Base-by-base conservation (phyloP, 2,797 vertebrate genomes). In the Spheniscus humboldti region DNA sequence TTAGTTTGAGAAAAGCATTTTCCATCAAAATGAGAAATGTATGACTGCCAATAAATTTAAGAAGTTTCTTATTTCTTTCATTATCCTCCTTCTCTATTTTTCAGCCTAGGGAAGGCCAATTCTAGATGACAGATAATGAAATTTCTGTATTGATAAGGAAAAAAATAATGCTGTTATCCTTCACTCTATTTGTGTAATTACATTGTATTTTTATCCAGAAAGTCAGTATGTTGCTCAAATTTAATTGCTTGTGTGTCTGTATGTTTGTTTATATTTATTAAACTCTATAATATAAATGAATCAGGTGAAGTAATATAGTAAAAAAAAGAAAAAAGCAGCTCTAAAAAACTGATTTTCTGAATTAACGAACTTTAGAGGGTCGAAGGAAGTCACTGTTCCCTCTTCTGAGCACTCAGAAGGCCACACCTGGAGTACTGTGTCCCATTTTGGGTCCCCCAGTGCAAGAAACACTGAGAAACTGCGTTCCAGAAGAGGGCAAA, bases 21-120 rank as follows among this genome's bases (percentile, higher is more conserved):
- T 90, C 53, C 27, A 89, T 89, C 86, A 95, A 88, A 94, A 92
- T 60, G 27, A 91, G 79, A 92, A 97, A 86, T 43, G 9, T 37
- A 37, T 76, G 27, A 57, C 30, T 90, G 74, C 6, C 73, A 90
- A 92, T 80, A 83, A 92, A 80, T 80, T 68, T 66, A 67, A 82
- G 43, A 69, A 67, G 45, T 53, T 77, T 78, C 59, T 88, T 84
- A 64, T 84, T 92, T 87, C 43, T 82, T 81, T 90, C 37, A 62
- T 90, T 86, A 91, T 37, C 31, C 15, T 84, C 52, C 67, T 84
- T 6, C 20, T 77, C 28, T 71, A 3, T 79, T 85, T 91, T 75
- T 77, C 52, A 66, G 45, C 62, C 37, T 33, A 48, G 33, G 12
- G 14, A 93, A 90, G 30, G 18, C 31, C 43, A 85, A 27, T 87